Evolutionary conservation across 2,888 invertebrate genomes (phyloP), one percentile per base, ranked within the genome.

Genomic region (Eledona agricola): DNA sequence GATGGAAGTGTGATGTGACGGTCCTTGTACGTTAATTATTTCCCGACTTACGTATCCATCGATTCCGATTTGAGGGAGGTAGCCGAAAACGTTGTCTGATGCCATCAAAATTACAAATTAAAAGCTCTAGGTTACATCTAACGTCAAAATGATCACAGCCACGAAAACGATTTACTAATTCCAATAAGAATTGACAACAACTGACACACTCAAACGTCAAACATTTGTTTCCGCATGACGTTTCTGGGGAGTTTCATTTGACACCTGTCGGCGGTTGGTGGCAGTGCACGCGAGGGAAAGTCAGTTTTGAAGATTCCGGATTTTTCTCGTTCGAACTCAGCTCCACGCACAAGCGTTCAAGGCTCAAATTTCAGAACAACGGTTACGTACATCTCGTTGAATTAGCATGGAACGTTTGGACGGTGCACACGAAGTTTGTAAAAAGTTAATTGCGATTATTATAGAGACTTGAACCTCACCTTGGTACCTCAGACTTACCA

Each of bases 71-170:
- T 71, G 70, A 29, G 77, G 76, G 59, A 73, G 71, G 60, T 74
- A 77, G 49, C 77, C 77, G 64, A 72, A 76, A 55, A 74, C 68
- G 65, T 67, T 73, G 60, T 75, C 74, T 57, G 74, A 69, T 68
- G 75, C 77, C 77, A 77, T 77, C 70, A 69, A 68, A 67, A 61
- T 26, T 38, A 37, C 17, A 38, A 45, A 31, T 25, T 38, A 38
- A 25, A 38, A 25, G 20, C 20, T 45, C 15, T 34, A 55, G 16
- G 22, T 58, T 51, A 51, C 58, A 58, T 58, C 47, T 58, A 55
- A 55, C 40, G 43, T 37, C 28, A 13, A 43, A 51, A 23, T 35
- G 31, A 51, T 43, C 50, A 55, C 55, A 50, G 53, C 47, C 47
- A 53, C 51, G 22, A 38, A 38, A 26, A 51, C 35, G 34, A 51